Evolutionary conservation across 2,888 invertebrate genomes (phyloP).

Genomic region (Drosophila paracracens): DNA sequence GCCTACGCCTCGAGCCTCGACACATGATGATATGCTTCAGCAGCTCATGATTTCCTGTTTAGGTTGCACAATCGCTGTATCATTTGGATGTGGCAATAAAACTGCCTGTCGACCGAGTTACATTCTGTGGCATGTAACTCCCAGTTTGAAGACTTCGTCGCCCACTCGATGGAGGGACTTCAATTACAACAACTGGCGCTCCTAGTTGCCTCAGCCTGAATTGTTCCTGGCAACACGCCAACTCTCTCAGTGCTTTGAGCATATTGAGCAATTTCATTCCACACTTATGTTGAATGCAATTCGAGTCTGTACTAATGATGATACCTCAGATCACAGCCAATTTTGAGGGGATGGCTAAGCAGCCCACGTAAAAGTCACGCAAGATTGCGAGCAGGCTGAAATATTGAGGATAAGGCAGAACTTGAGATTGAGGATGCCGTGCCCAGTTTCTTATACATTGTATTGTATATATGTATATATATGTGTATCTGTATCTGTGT

Average conservation of each 20-base stretch:
- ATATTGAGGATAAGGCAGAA: background rate
- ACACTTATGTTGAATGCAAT: slow-evolving; percentile 39
- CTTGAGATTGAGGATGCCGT: slow-evolving; percentile 19
- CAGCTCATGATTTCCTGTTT: slow-evolving; percentile 24
- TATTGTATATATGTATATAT: slow-evolving; percentile 27
- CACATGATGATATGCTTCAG: slow-evolving; percentile 9
- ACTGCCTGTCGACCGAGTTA: slow-evolving; percentile 7
- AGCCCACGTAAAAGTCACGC: slow-evolving; percentile 71
- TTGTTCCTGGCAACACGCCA: slow-evolving; percentile 48
- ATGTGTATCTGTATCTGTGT: background rate
- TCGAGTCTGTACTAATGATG: slow-evolving; percentile 57
- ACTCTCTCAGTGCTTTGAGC: slow-evolving; percentile 22
- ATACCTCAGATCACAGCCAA: slow-evolving; percentile 61
- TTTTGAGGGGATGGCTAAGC: slow-evolving; percentile 36
- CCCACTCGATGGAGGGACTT: slow-evolving; percentile 47
- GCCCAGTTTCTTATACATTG: slow-evolving; percentile 34
- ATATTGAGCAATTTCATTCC: slow-evolving; percentile 71
- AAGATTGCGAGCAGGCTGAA: slow-evolving; percentile 31
- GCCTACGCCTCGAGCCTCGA: slow-evolving; percentile 10
- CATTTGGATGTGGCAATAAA: slow-evolving; percentile 2
- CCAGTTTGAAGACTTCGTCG: slow-evolving; percentile 35
- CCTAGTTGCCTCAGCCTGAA: slow-evolving; percentile 44
- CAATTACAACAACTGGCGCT: slow-evolving; percentile 45
- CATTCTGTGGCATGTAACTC: slow-evolving; percentile 10
- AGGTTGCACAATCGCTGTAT: background rate